Evolutionary conservation across 2,797 vertebrate species (phyloP).

Genomic region (Onychomys arenicola): DNA sequence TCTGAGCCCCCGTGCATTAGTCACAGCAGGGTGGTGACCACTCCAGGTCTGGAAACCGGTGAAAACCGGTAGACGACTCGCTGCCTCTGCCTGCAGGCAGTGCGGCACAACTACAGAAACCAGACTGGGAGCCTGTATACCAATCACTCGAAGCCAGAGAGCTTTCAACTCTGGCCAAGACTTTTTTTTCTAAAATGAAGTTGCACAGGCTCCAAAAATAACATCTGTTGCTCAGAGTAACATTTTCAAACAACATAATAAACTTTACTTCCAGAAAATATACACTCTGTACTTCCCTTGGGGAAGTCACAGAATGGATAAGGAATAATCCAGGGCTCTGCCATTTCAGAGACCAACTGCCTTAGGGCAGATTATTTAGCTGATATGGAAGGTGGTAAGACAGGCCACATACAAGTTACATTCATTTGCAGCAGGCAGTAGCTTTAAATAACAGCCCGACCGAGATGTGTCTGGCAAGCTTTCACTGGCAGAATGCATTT

Average conservation of each 20-base stretch:
- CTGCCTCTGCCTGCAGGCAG: slow-evolving; percentile 53
- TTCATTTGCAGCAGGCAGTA: neutral
- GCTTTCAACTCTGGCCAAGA: slow-evolving; percentile 81
- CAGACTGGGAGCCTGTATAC: slow-evolving; percentile 63
- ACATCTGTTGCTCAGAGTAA: slow-evolving; percentile 83
- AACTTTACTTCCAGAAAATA: slow-evolving; percentile 79
- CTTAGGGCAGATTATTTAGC: slow-evolving; percentile 7
- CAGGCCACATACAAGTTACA: neutral
- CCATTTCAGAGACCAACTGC: neutral
- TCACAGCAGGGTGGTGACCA: neutral
- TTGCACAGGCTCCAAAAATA: slow-evolving; percentile 79
- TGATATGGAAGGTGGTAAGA: neutral
- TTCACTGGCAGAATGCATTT: slow-evolving; percentile 1
- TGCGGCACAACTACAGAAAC: slow-evolving; percentile 11
- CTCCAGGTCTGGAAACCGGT: neutral
- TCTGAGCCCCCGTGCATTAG: neutral
- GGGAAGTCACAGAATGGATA: slow-evolving; percentile 30
- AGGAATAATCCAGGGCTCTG: neutral
- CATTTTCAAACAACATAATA: slow-evolving; percentile 82
- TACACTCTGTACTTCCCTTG: slow-evolving; percentile 65
- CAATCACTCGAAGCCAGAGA: slow-evolving; percentile 62
- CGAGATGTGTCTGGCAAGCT: neutral
- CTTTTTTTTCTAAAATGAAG: slow-evolving; percentile 72
- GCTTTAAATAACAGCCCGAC: slow-evolving; percentile 33
- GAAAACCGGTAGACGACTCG: neutral